These are phyloP conservation scores for Operophtera brumata DNA, from an alignment of 2,888 invertebrate species.

Conservation along the genomic window DNA sequence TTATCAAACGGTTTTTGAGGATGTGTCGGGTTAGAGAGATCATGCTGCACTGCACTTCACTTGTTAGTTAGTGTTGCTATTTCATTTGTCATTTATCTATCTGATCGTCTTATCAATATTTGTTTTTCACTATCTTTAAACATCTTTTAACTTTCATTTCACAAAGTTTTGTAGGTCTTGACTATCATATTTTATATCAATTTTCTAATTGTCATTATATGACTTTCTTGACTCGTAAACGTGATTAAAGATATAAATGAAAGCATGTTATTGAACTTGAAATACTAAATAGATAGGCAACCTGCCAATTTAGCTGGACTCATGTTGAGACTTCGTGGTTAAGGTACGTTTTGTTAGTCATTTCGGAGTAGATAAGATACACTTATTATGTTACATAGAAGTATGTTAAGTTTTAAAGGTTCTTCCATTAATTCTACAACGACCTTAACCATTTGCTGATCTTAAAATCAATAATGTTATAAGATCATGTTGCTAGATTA, in stretches of 20 bases:
- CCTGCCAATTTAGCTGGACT: constrained; percentile 56
- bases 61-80: too few relatives aligned
- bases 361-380: constrained; percentile 48
- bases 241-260: constrained; percentile 9
- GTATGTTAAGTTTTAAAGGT: constrained; percentile 63
- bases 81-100: too few relatives aligned
- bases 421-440: constrained; percentile 67
- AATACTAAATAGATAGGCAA: constrained; percentile 40
- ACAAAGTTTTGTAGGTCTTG: neutral
- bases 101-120: too few relatives aligned
- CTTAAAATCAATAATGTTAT: too few relatives aligned
- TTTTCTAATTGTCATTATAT: neutral
- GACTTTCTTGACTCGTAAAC: constrained; percentile 7
- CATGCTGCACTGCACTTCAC: too few relatives aligned
- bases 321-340: constrained; percentile 46
- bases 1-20: too few relatives aligned
- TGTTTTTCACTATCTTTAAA: too few relatives aligned
- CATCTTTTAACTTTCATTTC: neutral
- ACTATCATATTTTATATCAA: constrained; percentile 5
- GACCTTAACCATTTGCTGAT: constrained; percentile 43
- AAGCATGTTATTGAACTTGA: constrained; percentile 43
- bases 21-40: neutral
- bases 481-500: constrained; percentile 30
- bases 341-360: constrained; percentile 58
- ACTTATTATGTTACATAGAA: constrained; percentile 57